phyloP scores from a whole-genome alignment of 2,113 vertebrate species.

The Saccopteryx leptura region DNA sequence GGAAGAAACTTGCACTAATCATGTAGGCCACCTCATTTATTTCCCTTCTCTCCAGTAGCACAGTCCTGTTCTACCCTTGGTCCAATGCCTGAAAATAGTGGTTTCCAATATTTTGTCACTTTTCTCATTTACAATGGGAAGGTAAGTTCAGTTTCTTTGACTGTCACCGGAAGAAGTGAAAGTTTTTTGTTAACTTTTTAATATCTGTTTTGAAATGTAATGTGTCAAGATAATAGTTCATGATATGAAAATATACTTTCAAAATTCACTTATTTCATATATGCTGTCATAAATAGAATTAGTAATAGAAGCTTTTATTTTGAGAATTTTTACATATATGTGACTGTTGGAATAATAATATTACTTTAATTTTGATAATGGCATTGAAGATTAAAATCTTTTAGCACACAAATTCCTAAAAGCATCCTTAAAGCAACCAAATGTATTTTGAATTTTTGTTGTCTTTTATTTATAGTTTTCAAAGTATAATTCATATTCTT shows the following conservation, averaged over 20 bases:
- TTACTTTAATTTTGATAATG: background rate
- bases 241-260: background rate
- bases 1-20: background rate
- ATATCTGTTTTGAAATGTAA: constrained; percentile 26
- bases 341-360: background rate
- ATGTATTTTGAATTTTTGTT: background rate
- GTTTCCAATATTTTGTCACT: background rate
- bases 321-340: background rate
- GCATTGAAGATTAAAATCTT: background rate
- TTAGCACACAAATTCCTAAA: background rate
- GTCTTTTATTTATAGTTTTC: background rate
- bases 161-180: background rate
- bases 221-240: background rate
- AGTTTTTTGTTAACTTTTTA: background rate
- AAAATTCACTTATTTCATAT: background rate
- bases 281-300: background rate
- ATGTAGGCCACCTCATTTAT: background rate
- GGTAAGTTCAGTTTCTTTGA: background rate
- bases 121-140: background rate
- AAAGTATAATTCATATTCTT: constrained; percentile 26
- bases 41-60: background rate
- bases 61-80: background rate
- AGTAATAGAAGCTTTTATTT: background rate
- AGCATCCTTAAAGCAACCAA: background rate
- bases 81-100: background rate